phyloP scores from a whole-genome alignment of 2,113 vertebrate species.

The Podiceps cristatus region DNA sequence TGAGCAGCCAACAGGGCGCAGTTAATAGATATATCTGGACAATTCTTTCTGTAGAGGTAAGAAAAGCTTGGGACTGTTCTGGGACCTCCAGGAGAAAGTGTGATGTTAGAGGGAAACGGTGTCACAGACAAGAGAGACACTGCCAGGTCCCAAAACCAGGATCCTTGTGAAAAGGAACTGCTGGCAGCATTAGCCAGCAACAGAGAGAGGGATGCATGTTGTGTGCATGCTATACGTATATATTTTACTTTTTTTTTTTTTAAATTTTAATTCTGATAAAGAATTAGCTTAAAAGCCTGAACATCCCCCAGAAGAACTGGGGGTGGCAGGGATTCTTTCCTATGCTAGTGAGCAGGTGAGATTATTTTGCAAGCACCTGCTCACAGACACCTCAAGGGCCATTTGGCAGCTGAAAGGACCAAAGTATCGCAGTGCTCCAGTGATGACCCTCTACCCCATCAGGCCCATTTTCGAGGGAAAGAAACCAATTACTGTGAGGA shows the following conservation, averaged over 20 bases:
- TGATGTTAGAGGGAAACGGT: not conserved
- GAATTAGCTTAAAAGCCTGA: not conserved
- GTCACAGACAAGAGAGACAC: not conserved
- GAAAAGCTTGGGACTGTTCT: not conserved
- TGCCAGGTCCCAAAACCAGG: not conserved
- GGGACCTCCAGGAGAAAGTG: not conserved
- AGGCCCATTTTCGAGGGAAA: not conserved
- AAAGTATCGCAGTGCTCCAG: not conserved
- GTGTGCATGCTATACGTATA: not conserved
- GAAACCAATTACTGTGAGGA: not conserved
- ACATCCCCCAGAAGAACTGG: not conserved
- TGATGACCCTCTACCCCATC: not conserved
- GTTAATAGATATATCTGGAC: not conserved
- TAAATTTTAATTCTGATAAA: not conserved
- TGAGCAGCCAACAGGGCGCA: not conserved
- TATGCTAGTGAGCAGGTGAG: not conserved
- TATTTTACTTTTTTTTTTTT: too few species aligned
- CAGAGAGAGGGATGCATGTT: not conserved
- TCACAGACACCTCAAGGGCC: not conserved
- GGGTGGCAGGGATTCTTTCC: not conserved
- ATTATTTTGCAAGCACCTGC: not conserved
- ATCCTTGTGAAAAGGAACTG: not conserved
- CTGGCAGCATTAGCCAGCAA: not conserved
- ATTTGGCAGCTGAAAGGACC: not conserved
- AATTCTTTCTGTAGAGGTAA: not conserved